These are phyloP conservation scores for Geotrypetes seraphini DNA, from an alignment of 2,797 vertebrate species.

Conservation along the genomic window DNA sequence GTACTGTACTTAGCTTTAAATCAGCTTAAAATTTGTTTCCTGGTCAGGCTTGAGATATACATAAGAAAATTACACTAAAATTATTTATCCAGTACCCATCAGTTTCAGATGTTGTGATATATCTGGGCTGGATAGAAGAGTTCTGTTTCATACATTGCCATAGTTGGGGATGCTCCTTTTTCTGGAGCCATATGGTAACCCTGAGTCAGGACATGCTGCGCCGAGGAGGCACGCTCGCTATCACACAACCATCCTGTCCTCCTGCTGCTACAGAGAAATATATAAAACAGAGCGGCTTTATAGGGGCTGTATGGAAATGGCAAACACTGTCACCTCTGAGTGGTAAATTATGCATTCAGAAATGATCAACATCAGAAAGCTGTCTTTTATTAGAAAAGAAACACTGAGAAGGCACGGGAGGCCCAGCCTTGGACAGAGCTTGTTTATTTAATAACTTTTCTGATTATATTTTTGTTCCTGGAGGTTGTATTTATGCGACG, in stretches of 20 bases:
- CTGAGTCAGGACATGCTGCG: too few relatives aligned
- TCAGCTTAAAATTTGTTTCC: too few relatives aligned
- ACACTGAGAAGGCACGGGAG: constrained; percentile 32
- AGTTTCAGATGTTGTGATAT: too few relatives aligned
- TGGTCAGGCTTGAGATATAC: too few relatives aligned
- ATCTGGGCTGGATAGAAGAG: too few relatives aligned
- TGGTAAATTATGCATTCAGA: constrained; percentile 59
- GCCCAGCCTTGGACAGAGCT: constrained; percentile 48
- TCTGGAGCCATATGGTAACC: too few relatives aligned
- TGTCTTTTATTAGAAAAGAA: constrained; percentile 51
- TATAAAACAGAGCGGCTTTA: constrained; percentile 58
- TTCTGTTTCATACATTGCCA: too few relatives aligned
- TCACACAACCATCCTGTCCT: constrained; percentile 28
- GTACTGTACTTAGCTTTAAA: too few relatives aligned
- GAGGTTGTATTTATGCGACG: constrained; percentile 47
- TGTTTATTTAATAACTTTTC: constrained; percentile 56
- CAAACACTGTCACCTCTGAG: constrained; percentile 42
- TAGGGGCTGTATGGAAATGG: constrained; percentile 57
- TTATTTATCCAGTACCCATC: too few relatives aligned
- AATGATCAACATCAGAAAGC: constrained; percentile 50
- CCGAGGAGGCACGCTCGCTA: constrained; percentile 45
- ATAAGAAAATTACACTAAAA: too few relatives aligned
- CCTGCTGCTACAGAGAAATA: constrained; percentile 42
- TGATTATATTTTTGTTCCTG: constrained; percentile 45
- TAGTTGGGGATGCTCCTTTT: too few relatives aligned